Percentiles rank a stretch among this genome's conserved stretches.
phyloP scores from a whole-genome alignment of 1,140 invertebrate genomes.

The Agraylea sexmaculata region DNA sequence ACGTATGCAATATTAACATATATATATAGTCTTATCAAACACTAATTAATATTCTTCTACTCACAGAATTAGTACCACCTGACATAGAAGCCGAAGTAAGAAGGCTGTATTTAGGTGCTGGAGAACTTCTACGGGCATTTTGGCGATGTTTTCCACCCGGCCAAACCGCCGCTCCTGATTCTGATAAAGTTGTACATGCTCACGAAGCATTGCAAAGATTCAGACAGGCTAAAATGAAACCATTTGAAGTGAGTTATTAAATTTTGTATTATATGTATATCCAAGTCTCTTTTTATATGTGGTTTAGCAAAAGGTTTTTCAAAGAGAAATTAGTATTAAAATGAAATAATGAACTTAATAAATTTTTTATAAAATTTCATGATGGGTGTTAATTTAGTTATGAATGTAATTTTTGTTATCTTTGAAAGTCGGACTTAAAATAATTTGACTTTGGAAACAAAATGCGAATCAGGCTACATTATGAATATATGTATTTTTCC shows the following conservation, averaged over 20 bases:
- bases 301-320: too few relatives aligned
- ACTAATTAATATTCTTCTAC: slow-evolving; percentile 12
- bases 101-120: slow-evolving; percentile 69
- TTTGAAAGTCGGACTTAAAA: too few relatives aligned
- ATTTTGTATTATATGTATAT: too few relatives aligned
- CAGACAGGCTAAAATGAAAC: slow-evolving; percentile 72
- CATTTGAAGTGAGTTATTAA: slow-evolving; percentile 69
- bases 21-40: slow-evolving; percentile 4
- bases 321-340: too few relatives aligned
- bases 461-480: too few relatives aligned
- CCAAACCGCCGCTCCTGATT: slow-evolving; percentile 39
- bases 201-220: slow-evolving; percentile 80
- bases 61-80: slow-evolving; percentile 61
- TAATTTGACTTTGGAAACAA: too few relatives aligned
- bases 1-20: slow-evolving; percentile 42
- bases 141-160: slow-evolving; percentile 90
- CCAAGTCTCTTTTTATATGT: too few relatives aligned
- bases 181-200: slow-evolving; percentile 75
- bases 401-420: too few relatives aligned
- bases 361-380: too few relatives aligned
- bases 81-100: slow-evolving; percentile 76
- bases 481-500: too few relatives aligned
- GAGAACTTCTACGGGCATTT: slow-evolving; percentile 84
- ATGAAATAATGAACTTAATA: too few relatives aligned
- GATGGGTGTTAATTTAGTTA: too few relatives aligned